Evolutionary conservation across 2,888 invertebrate species (phyloP), one percentile per base, ranked within the genome.

Genomic region (Electrophaes corylata): DNA sequence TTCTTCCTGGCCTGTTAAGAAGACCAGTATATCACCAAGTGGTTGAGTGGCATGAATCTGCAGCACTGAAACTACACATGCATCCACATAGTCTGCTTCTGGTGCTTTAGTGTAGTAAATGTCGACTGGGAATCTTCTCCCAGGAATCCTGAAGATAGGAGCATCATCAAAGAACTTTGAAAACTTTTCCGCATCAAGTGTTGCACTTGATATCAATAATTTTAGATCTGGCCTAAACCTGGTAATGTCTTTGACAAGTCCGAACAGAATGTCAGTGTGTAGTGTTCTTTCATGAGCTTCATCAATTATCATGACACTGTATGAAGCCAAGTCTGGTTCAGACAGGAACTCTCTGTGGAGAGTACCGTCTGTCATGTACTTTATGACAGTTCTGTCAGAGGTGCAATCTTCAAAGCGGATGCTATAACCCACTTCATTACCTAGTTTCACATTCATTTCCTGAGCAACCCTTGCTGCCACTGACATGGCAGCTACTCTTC

Each of bases 301-400:
- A 84, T 99, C 99, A 78, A 99, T 98, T 57, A 99, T 99, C 96
- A 99, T 97, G 0, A 99, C 99, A 91, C 97, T 98, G 86, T 99
- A 99, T 1, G 97, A 96, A 39, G 95, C 96, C 55, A 99, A 92
- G 91, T 99, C 99, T 0, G 99, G 99, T 84, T 99, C 99, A 40
- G 98, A 97, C 1, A 99, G 93, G 84, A 99, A 99, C 89, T 99
- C 99, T 75, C 99, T 92, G 66, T 99, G 96, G 40, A 99, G 87
- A 77, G 99, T 99, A 75, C 99, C 99, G 88, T 99, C 99, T 26
- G 99, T 99, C 99, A 99, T 99, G 80, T 99, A 99, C 86, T 99
- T 99, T 46, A 99, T 94, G 16, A 98, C 93, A 5, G 99, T 99
- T 68, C 98, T 93, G 83, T 99, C 99, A 2, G 98, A 98, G 0